Evolutionary conservation across 1,140 invertebrate genomes (phyloP), one percentile per base, ranked within the genome.

Genomic region (Probaryconus sp.): DNA sequence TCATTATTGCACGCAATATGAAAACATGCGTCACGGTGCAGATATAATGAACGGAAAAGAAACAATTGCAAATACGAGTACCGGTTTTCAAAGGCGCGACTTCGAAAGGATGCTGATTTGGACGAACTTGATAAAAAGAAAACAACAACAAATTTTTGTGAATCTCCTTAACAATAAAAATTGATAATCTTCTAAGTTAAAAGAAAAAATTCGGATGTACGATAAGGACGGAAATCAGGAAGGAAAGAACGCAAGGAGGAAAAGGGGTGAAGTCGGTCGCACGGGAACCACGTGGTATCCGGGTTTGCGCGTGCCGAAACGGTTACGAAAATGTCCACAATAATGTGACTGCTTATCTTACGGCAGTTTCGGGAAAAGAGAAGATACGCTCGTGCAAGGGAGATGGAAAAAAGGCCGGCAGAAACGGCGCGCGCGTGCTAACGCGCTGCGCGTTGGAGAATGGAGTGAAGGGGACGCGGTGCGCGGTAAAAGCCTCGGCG

Each of bases 371-470:
- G 40, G 55, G 17, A 35, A 79, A 43, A 67, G 50, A 60, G 56
- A 40, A 28, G 42, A 31, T 38, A 48, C 43, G 60, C 21, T 42
- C 35, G 37, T 33, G 10, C 10, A 28, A 71, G 31, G 26, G 53
- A 56, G 56, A 47, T 9, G 43, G 47, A 64, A 75, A 69, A 61
- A 55, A 73, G 58, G 24, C 58, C 72, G 76, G 63, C 58, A 56
- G 47, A 58, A 13, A 24, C 56, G 24, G 63, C 64, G 64, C 64
- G 72, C 58, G 64, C 53, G 72, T 65, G 64, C 58, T 58, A 63
- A 58, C 58, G 55, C 63, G 70, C 48, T 30, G 60, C 48, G 69
- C 70, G 55, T 55, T 55, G 50, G 53, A 72, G 61, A 76, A 55
- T 60, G 51, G 63, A 69, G 18, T 28, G 51, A 47, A 58, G 58